These are phyloP conservation scores for Ceratothoa steindachneri DNA, from an alignment of 2,888 invertebrate genomes.

Conservation along the genomic window DNA sequence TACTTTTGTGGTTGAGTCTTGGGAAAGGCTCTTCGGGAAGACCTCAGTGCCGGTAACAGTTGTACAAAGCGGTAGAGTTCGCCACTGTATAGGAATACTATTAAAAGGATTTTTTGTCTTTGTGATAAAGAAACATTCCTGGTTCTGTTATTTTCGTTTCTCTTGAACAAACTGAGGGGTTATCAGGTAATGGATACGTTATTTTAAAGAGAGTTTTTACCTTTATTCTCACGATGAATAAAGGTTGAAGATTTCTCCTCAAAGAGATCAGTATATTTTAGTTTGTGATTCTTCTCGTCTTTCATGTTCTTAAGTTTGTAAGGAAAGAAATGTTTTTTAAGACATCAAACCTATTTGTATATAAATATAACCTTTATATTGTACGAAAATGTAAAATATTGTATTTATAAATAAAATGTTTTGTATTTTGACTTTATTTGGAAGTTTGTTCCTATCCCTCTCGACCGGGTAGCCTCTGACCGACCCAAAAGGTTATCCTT, in stretches of 20 bases:
- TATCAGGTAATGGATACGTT: constrained; percentile 7
- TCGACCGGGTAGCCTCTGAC: too few species aligned
- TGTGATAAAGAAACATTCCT: constrained; percentile 8
- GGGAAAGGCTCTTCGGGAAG: too few species aligned
- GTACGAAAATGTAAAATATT: constrained; percentile 7
- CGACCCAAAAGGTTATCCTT: too few species aligned
- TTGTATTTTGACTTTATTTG: background rate
- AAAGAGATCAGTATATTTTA: background rate
- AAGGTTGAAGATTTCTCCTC: background rate
- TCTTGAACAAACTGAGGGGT: background rate
- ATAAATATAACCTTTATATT: constrained; percentile 12
- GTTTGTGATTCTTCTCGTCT: background rate
- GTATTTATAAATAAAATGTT: constrained; percentile 13
- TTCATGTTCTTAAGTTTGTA: background rate
- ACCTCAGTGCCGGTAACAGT: background rate
- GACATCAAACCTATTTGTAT: constrained; percentile 1
- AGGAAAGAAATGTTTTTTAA: background rate
- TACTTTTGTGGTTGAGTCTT: too few species aligned
- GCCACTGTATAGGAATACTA: too few species aligned
- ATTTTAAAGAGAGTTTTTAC: constrained; percentile 4
- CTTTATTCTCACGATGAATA: background rate
- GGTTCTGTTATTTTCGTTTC: background rate
- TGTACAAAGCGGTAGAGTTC: background rate
- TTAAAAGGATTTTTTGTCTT: background rate
- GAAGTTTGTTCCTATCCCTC: too few species aligned